Base-by-base conservation (phyloP, 2,113 vertebrate species). In the Gopherus evgoodei region DNA sequence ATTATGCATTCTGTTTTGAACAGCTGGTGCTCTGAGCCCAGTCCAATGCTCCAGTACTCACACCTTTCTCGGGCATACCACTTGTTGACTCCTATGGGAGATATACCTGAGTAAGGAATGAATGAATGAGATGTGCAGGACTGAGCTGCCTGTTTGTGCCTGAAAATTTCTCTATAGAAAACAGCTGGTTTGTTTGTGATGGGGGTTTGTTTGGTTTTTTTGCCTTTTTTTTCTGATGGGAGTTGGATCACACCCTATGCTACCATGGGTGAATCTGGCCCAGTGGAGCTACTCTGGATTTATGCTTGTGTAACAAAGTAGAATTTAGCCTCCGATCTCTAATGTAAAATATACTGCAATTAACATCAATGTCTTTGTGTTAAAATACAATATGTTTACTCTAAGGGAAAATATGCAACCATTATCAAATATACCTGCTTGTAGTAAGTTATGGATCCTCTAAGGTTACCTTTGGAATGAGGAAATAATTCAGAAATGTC, bases 1-100 rank as follows among this genome's bases (percentile, higher is more conserved):
- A 86, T 90, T 90, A 53, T 50, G 49, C 35, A 94, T 93, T n/a
- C 83, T 82, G 12, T 8, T 88, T 69, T 62, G 9, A 90, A 88
- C n/a, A 89, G 56, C 56, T 90, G 38, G 10, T 86, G 72, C 3
- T 86, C 83, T 95, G 53, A 59, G 87, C 11, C 21, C 6, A 69
- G 17, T 11, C 6, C 21, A 49, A 87, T 76, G 16, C 24, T 89
- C 47, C 56, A 83, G 3, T 6, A 54, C 8, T 84, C 54, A 17
- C 4, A 87, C 89, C 3, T 81, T 2, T 75, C 82, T 19, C 13
- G 56, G 22, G 5, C 90, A 11, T 85, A 54, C 59, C n/a, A n/a
- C 31, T 69, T 86, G 88, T 88, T 79, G 57, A n/a, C 91, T 78
- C 47, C 13, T 50, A 13, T 90, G 17, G 56, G 53, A 91, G 27